Base-by-base conservation (phyloP, 2,113 vertebrate species). In the Caranx ignobilis region DNA sequence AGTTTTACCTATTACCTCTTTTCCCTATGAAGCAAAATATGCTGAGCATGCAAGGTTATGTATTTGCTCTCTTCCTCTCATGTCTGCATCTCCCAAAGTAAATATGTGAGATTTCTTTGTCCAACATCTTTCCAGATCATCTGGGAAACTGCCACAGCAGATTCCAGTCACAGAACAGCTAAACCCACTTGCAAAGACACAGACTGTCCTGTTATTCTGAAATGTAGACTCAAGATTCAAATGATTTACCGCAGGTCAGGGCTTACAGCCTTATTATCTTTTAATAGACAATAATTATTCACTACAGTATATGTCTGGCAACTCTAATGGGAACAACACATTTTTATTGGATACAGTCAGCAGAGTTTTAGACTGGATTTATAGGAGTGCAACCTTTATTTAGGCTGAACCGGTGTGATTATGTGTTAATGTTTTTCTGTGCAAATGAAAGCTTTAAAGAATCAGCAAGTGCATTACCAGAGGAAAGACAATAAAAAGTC, bases 41-140 rank as follows among this genome's bases (percentile, higher is more conserved):
- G 71, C 50, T 79, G 76, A 81, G 65, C 11, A 10, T 35, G 47
- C 72, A 82, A 13, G 50, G 81, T 75, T 54, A 21, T 65, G 63
- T 45, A n/a, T 75, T 75, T 69, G 76, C 65, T 74, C 55, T 45
- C 47, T 11, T n/a, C 67, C 13, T 26, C 11, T 26, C 12, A 26
- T 26, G 26, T 26, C 71, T 76, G 72, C 63, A 85, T n/a, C 77
- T 21, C 2, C 32, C 2, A 57, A 74, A 81, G 78, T 43, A 26
- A 81, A 76, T 68, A 73, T 78, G 60, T 39, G 47, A 75, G 82
- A 87, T 81, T 81, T 68, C 35, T 12, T 62, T 35, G 18, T 71
- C 47, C 54, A 41, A 12, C 55, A 65, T 83, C 55, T 43, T 54
- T 71, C 5, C 48, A 64, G 69, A 76, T 85, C 77, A 83, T 60